These are phyloP conservation scores for Thunnus thynnus DNA, from an alignment of 2,113 vertebrate genomes.

Conservation along the genomic window DNA sequence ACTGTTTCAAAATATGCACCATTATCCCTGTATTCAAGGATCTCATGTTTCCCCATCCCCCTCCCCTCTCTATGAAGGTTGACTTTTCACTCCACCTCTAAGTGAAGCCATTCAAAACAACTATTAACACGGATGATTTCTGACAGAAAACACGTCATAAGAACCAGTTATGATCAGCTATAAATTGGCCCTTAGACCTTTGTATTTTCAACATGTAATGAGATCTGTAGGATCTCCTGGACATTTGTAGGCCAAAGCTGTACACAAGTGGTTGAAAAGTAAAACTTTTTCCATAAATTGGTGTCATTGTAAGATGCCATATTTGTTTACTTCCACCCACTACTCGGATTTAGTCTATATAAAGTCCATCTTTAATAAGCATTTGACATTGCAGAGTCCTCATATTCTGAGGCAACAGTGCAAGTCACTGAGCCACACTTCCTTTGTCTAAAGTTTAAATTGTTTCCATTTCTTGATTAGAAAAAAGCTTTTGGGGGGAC, in stretches of 20 bases:
- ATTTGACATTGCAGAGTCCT: background rate
- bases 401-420: background rate
- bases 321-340: background rate
- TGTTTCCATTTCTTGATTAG: slow-evolving; percentile 43
- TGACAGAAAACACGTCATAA: too few relatives aligned
- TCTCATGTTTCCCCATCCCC: too few relatives aligned
- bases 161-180: too few relatives aligned
- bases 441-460: slow-evolving; percentile 3
- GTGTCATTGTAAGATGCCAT: background rate
- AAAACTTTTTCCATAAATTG: background rate
- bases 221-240: background rate
- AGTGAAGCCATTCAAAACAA: too few relatives aligned
- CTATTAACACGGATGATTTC: too few relatives aligned
- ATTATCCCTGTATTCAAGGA: too few relatives aligned
- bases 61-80: too few relatives aligned
- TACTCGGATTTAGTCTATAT: background rate
- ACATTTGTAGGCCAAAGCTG: too few relatives aligned
- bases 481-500: slow-evolving; percentile 21
- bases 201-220: too few relatives aligned
- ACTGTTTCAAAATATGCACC: too few relatives aligned
- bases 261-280: background rate
- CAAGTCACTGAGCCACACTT: background rate
- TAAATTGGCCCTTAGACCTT: too few relatives aligned
- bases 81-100: too few relatives aligned
- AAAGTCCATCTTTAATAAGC: background rate